Base-by-base conservation (phyloP, 1,140 invertebrate genomes). In the Monomorium pharaonis region DNA sequence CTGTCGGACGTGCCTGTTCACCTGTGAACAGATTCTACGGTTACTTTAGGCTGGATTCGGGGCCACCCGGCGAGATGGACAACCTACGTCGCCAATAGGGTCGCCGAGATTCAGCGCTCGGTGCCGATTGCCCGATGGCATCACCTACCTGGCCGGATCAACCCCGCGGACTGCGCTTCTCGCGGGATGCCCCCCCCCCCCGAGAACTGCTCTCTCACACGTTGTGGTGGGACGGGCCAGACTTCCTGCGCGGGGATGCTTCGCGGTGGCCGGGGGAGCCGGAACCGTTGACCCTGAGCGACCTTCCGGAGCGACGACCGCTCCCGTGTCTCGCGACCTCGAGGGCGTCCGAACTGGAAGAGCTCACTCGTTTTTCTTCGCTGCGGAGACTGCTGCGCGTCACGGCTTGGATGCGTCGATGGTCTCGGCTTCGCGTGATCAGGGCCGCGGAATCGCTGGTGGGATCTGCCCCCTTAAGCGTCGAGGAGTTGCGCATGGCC, bases 121-220 rank as follows among this genome's bases (percentile, higher is more conserved):
- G 14, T 0, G 47, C 47, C 14, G 16, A 49, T 9, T 9, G 47
- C 12, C 47, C 1, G 1, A 49, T 63, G 60, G 60, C 60, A 37
- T 0, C 60, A 63, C 3, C 1, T 63, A 0, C 30, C 60, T 0
- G 30, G 60, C 0, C 5, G 2, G 2, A 30, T 33, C 0, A 63
- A 63, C 10, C 30, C 60, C 0, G 60, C 60, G 0, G 60, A 63
- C 60, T 63, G 60, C 18, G 60, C 60, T 6, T 63, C 30, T 0
- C 5, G 60, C 0, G 60, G 60, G 1, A n/a, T 63, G 0, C 3
- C 60, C 0, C 30, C n/a, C n/a, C n/a, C n/a, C n/a, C 60, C 1
- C 1, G 27, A 2, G 7, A 30, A 0, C 30, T 63, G 0, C 4
- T 37, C 0, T 5, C 0, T 0, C 60, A 63, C 4, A 0, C 0